phyloP scores from a whole-genome alignment of 2,888 invertebrate species.

The Endotricha flammealis region DNA sequence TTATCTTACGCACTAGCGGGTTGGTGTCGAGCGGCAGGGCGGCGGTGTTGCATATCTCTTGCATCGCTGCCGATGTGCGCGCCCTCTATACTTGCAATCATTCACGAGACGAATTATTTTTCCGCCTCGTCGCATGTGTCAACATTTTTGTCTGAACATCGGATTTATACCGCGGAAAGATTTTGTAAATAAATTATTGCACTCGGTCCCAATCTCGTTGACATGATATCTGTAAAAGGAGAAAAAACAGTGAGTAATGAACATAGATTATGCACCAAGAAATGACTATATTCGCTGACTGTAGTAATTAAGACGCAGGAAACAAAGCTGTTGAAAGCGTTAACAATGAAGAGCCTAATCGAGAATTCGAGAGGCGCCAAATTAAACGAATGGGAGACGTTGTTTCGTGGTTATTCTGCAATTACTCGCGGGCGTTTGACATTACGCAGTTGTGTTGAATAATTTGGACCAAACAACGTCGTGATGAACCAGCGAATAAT shows the following conservation, averaged over 20 bases:
- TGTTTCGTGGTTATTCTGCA: constrained; percentile 67
- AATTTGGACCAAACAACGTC: constrained; percentile 59
- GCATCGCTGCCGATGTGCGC: constrained; percentile 69
- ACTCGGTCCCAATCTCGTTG: constrained; percentile 27
- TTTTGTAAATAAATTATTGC: constrained; percentile 24
- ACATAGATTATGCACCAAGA: not conserved
- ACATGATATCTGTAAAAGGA: constrained; percentile 54
- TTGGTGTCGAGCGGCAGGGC: constrained; percentile 75
- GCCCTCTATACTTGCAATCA: constrained; percentile 52
- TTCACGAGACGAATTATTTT: constrained; percentile 54
- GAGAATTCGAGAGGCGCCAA: constrained; percentile 57
- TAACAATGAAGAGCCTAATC: constrained; percentile 9
- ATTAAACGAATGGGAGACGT: constrained; percentile 62
- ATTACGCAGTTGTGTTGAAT: constrained; percentile 65
- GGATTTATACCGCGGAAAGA: constrained; percentile 21
- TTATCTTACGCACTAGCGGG: constrained; percentile 74
- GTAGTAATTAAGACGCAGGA: not conserved
- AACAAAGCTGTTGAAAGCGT: not conserved
- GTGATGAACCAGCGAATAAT: constrained; percentile 68
- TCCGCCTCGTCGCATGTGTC: constrained; percentile 59
- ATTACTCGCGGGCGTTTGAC: constrained; percentile 70
- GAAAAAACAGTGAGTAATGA: not conserved
- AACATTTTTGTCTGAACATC: constrained; percentile 51
- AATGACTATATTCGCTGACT: too few species aligned
- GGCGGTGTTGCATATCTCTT: constrained; percentile 77